phyloP scores from a whole-genome alignment of 2,888 invertebrate species.

The Trichopoda pennipes region DNA sequence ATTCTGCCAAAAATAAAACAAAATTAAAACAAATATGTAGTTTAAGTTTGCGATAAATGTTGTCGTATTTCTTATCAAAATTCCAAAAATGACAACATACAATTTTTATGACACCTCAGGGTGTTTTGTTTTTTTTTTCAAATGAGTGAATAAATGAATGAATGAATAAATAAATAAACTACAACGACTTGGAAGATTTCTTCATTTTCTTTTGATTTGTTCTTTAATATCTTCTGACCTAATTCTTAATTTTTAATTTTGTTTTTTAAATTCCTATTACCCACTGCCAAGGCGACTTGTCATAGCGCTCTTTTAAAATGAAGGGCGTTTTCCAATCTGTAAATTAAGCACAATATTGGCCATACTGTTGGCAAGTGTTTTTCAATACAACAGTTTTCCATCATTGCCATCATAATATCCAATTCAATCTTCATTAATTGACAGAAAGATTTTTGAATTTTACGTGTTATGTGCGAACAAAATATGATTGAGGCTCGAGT shows the following conservation, averaged over 20 bases:
- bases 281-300: neutral
- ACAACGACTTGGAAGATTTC: constrained; percentile 32
- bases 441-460: neutral
- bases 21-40: neutral
- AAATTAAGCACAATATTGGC: constrained; percentile 5
- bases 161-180: constrained; percentile 15
- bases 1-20: neutral
- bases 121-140: constrained; percentile 26
- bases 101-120: constrained; percentile 18
- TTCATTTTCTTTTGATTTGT: constrained; percentile 13
- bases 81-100: neutral
- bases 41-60: neutral
- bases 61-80: neutral
- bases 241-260: constrained; percentile 42
- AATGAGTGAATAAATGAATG: constrained; percentile 40
- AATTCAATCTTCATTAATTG: constrained; percentile 4
- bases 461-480: neutral
- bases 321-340: constrained; percentile 18
- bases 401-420: neutral
- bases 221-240: constrained; percentile 44
- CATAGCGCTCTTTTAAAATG: neutral
- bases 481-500: neutral
- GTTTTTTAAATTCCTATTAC: neutral
- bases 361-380: neutral
- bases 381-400: constrained; percentile 1